Percentiles rank a stretch among this genome's conserved stretches.
phyloP scores from a whole-genome alignment of 2,113 vertebrate species.

The Takifugu bimaculatus region DNA sequence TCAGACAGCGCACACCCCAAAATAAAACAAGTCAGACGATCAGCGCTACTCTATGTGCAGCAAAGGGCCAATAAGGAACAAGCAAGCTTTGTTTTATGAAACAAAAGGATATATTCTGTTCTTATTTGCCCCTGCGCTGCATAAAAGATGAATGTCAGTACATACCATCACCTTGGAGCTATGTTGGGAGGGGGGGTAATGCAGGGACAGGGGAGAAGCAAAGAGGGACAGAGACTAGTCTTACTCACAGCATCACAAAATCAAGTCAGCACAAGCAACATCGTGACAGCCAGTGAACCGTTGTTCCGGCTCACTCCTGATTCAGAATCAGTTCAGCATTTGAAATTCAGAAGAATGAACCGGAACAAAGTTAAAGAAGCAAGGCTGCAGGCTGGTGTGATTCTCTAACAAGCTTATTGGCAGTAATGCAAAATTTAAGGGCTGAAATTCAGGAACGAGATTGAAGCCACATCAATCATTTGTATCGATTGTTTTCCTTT shows the following conservation, averaged over 20 bases:
- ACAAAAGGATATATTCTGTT: slow-evolving; percentile 16
- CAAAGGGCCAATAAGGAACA: slow-evolving; percentile 68
- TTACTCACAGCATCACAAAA: slow-evolving; percentile 88
- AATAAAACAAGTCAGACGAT: slow-evolving; percentile 11
- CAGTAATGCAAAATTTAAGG: neutral
- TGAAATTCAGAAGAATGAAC: slow-evolving; percentile 11
- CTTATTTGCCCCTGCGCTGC: slow-evolving; percentile 74
- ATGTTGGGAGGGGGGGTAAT: slow-evolving; percentile 76
- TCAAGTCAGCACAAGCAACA: slow-evolving; percentile 54
- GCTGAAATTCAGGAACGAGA: no score
- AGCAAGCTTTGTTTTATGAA: slow-evolving; percentile 7
- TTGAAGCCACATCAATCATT: neutral
- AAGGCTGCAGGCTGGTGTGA: neutral
- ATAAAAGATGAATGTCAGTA: slow-evolving; percentile 80
- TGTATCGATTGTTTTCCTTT: no score
- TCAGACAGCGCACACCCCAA: neutral
- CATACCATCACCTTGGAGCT: slow-evolving; percentile 93
- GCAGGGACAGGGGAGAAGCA: slow-evolving; percentile 79
- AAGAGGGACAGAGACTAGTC: slow-evolving; percentile 92
- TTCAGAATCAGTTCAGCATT: neutral
- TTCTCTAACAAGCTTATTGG: neutral
- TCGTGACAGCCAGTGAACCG: slow-evolving; percentile 24
- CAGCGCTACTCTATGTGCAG: slow-evolving; percentile 21
- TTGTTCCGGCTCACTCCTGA: slow-evolving; percentile 44
- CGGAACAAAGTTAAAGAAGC: slow-evolving; percentile 28